These are phyloP conservation scores for Julus scandinavius DNA, from an alignment of 2,888 invertebrate species.

Conservation along the genomic window DNA sequence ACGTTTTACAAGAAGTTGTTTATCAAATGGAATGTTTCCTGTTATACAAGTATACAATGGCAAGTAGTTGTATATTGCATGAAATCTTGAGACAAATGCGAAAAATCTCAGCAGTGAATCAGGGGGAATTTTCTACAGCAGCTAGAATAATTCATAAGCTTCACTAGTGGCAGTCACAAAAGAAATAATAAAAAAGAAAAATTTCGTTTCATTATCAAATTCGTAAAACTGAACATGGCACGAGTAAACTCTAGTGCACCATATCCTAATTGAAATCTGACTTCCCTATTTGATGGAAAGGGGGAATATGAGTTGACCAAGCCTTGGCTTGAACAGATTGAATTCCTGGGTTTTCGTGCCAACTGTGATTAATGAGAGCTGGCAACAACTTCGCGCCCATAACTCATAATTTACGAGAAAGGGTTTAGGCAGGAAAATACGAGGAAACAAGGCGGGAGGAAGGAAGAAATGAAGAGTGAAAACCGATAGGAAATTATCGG, in stretches of 20 bases:
- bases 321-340: not conserved
- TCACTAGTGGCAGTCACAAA: too few species aligned
- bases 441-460: not conserved
- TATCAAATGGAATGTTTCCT: too few species aligned
- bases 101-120: too few species aligned
- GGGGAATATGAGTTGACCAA: not conserved
- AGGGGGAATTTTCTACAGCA: too few species aligned
- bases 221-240: too few species aligned
- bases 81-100: too few species aligned
- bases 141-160: too few species aligned
- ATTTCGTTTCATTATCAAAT: not conserved
- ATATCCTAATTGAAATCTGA: constrained; percentile 17
- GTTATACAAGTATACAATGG: too few species aligned
- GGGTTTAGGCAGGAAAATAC: not conserved
- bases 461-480: not conserved
- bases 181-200: too few species aligned
- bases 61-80: too few species aligned
- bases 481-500: not conserved
- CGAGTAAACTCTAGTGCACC: not conserved
- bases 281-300: not conserved
- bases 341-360: constrained; percentile 3
- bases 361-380: constrained; percentile 20
- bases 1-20: too few species aligned
- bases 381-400: not conserved
- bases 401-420: not conserved